Evolutionary conservation across 2,113 vertebrate genomes (phyloP).

Genomic region (Scolopax mira): DNA sequence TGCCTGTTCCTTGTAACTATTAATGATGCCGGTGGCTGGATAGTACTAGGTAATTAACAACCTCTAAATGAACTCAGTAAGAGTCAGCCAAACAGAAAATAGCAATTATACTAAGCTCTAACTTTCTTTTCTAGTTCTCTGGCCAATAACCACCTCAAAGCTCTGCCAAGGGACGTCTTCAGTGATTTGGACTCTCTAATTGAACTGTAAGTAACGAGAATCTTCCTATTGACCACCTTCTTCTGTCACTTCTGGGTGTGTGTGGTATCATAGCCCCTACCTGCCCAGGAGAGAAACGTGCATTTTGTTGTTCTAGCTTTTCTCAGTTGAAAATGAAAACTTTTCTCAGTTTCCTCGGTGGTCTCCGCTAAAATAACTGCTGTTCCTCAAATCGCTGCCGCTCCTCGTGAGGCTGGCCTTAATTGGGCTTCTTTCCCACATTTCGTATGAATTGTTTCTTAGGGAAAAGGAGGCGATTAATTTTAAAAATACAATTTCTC

Average conservation of each 20-base stretch:
- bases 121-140: constrained; percentile 85
- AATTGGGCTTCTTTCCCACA: not conserved
- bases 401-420: not conserved
- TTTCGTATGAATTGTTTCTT: not conserved
- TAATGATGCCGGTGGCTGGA: not conserved
- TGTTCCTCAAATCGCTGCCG: not conserved
- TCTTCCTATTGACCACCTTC: not conserved
- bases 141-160: constrained; percentile 94
- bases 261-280: not conserved
- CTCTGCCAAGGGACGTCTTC: constrained; percentile 92
- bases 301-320: not conserved
- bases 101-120: constrained; percentile 28
- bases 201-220: constrained; percentile 88
- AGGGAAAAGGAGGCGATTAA: not conserved
- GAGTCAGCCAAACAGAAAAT: not conserved
- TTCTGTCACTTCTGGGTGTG: not conserved
- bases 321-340: not conserved
- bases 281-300: not conserved
- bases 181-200: constrained; percentile 93
- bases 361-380: not conserved
- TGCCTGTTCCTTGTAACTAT: not conserved
- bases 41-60: not conserved
- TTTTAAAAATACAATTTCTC: not conserved
- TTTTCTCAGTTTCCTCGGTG: not conserved
- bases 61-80: not conserved